These are phyloP conservation scores for Diprion similis DNA, from an alignment of 1,140 invertebrate genomes.

Conservation along the genomic window DNA sequence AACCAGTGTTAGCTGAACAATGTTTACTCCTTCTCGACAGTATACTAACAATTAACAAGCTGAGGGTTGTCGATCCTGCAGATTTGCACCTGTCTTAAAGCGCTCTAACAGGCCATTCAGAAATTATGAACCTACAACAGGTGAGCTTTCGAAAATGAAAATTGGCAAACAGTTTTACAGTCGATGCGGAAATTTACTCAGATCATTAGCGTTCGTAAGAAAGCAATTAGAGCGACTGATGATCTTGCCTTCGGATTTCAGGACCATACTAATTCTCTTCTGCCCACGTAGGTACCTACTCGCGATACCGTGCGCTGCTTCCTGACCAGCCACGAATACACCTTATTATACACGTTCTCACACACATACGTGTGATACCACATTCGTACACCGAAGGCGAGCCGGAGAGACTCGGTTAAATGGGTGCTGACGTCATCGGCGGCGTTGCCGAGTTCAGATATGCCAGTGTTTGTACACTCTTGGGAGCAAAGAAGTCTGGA, in stretches of 20 bases:
- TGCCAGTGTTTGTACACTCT: neutral
- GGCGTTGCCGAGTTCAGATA: neutral
- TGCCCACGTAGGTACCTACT: too few relatives aligned
- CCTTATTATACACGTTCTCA: neutral
- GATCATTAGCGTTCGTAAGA: neutral
- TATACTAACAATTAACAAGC: too few relatives aligned
- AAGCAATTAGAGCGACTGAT: neutral
- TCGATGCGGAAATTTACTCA: neutral
- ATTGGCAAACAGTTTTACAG: neutral
- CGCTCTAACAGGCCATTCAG: too few relatives aligned
- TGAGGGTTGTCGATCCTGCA: too few relatives aligned
- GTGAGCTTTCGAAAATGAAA: neutral
- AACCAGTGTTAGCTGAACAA: too few relatives aligned
- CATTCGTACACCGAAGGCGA: neutral
- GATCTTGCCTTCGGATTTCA: neutral
- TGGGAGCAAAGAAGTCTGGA: too few relatives aligned
- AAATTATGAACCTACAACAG: too few relatives aligned
- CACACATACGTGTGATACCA: neutral
- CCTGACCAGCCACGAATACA: neutral
- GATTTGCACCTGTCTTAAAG: too few relatives aligned
- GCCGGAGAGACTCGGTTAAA: neutral
- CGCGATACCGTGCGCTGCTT: too few relatives aligned
- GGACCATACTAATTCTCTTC: too few relatives aligned
- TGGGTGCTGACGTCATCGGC: slow-evolving; percentile 1
- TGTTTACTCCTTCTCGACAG: too few relatives aligned